Evolutionary conservation across 1,140 invertebrate genomes (phyloP).

Genomic region (Drosophila sproati): DNA sequence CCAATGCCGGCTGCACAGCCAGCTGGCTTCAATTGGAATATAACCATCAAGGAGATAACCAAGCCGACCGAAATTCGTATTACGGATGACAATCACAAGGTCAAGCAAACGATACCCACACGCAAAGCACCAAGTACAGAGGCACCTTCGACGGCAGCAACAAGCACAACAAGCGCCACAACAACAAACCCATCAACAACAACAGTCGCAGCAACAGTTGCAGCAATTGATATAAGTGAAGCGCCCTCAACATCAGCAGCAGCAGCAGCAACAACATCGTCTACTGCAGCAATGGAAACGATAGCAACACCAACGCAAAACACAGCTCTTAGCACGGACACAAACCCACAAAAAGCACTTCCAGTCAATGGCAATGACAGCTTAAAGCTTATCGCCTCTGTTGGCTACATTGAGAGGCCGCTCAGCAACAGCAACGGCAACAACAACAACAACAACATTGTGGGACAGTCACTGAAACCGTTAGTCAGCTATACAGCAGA

Average conservation of each 20-base stretch:
- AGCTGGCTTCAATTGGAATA: conserved; percentile 75
- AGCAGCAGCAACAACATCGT: conserved; percentile 9
- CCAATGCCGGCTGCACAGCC: conserved; percentile 45
- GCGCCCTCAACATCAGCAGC: conserved; percentile 10
- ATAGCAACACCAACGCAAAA: conserved; percentile 48
- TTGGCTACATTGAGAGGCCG: conserved; percentile 55
- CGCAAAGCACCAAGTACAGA: conserved; percentile 53
- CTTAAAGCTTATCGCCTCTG: conserved; percentile 78
- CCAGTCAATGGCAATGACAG: conserved; percentile 60
- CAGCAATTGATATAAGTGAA: conserved; percentile 6
- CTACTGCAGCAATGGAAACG: conserved; percentile 19
- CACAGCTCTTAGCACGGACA: conserved; percentile 50
- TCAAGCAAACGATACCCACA: conserved; percentile 64
- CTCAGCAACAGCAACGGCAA: background rate
- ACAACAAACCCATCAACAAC: conserved; percentile 21
- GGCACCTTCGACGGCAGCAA: conserved; percentile 26
- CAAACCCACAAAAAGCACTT: conserved; percentile 59
- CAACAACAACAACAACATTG: conserved; percentile 14
- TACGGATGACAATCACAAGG: conserved; percentile 77
- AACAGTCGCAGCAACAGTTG: conserved; percentile 10
- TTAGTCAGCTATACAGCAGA: conserved; percentile 59
- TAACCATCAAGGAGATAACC: conserved; percentile 84
- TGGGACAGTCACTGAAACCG: conserved; percentile 43
- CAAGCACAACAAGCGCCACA: conserved; percentile 9
- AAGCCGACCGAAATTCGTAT: conserved; percentile 83